Evolutionary conservation across 2,113 vertebrate genomes (phyloP).

Genomic region (Neotoma lepida): DNA sequence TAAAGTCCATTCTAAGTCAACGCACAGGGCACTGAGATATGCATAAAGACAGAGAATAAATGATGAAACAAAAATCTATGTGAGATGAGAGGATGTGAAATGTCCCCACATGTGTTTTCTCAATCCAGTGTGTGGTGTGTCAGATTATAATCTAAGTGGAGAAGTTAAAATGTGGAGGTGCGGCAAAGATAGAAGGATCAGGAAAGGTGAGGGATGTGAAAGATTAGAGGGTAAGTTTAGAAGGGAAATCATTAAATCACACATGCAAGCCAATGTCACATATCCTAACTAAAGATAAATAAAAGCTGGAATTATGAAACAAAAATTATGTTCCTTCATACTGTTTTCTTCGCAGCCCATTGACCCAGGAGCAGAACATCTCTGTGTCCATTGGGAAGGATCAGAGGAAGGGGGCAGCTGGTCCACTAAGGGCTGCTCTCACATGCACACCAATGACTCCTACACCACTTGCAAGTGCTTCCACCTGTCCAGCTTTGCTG

Average conservation of each 20-base stretch:
- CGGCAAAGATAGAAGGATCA: not conserved
- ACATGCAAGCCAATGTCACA: not conserved
- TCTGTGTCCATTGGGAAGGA: conserved; percentile 86
- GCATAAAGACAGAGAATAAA: not conserved
- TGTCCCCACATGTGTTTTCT: not conserved
- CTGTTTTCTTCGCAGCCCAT: conserved; percentile 54
- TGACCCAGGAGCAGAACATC: accelerated
- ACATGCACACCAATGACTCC: conserved; percentile 49
- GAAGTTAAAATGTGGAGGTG: not conserved
- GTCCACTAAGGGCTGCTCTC: conserved; percentile 82
- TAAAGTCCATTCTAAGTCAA: not conserved
- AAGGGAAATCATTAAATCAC: not conserved
- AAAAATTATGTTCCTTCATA: not conserved
- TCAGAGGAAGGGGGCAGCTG: conserved; percentile 72
- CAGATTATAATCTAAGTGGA: not conserved
- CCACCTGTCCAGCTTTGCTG: conserved; percentile 90
- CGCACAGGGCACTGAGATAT: not conserved
- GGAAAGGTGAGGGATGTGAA: not conserved
- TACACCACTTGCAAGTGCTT: conserved; percentile 86
- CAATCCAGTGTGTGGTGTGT: not conserved
- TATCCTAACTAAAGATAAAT: not conserved
- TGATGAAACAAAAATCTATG: not conserved
- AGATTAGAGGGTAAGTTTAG: not conserved
- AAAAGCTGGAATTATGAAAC: not conserved
- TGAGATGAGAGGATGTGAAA: not conserved